Evolutionary conservation across 2,797 vertebrate genomes (phyloP).

Genomic region (Ptychadena robeensis): DNA sequence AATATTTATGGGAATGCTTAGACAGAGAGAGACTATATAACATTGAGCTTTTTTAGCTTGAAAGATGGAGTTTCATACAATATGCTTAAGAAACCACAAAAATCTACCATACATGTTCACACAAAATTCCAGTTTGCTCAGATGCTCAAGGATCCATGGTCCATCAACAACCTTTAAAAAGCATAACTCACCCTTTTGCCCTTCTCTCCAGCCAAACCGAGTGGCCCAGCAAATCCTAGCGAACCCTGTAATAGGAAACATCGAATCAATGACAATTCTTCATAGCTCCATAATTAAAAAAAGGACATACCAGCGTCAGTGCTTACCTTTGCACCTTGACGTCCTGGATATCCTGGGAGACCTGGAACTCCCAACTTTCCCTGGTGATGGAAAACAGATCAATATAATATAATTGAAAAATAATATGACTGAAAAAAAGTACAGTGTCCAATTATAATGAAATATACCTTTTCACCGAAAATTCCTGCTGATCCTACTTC

Average conservation of each 20-base stretch:
- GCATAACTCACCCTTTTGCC: conserved; percentile 85
- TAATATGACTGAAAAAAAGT: background rate
- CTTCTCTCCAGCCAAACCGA: conserved; percentile 85
- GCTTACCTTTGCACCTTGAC: conserved; percentile 89
- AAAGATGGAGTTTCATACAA: too few relatives aligned
- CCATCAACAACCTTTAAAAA: background rate
- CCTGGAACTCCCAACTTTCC: conserved; percentile 91
- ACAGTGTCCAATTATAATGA: background rate
- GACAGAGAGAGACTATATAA: too few relatives aligned
- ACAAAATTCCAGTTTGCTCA: background rate
- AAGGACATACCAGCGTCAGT: background rate
- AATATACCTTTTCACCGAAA: conserved; percentile 80
- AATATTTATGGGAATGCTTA: too few relatives aligned
- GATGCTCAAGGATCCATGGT: too few relatives aligned
- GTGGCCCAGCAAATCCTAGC: conserved; percentile 80
- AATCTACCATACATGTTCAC: background rate
- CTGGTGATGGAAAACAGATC: conserved; percentile 68
- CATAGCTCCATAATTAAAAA: background rate
- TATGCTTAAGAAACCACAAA: background rate
- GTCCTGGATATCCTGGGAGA: conserved; percentile 90
- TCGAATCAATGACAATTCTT: background rate
- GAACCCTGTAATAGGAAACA: conserved; percentile 79
- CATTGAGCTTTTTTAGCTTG: too few relatives aligned
- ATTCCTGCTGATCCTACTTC: conserved; percentile 76
- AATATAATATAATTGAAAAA: background rate